Evolutionary conservation across 2,113 vertebrate species (phyloP).

Genomic region (Sinocyclocheilus maitianheensis): DNA sequence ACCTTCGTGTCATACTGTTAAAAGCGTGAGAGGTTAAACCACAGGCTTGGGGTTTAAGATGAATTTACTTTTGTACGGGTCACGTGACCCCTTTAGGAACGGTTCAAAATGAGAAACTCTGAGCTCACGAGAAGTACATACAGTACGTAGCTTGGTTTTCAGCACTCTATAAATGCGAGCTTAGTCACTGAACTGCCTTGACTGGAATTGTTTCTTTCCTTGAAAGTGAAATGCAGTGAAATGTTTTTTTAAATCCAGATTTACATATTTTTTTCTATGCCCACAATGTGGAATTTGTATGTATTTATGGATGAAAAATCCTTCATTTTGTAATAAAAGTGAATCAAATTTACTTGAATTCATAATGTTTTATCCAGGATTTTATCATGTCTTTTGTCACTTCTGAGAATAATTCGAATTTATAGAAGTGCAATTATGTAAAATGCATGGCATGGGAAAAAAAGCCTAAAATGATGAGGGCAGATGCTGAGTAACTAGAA

Average conservation of each 20-base stretch:
- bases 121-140: neutral
- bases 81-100: neutral
- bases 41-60: neutral
- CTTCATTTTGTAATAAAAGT: constrained; percentile 36
- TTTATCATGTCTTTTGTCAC: neutral
- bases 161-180: too few species aligned
- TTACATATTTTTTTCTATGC: constrained; percentile 33
- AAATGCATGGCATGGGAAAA: neutral
- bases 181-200: constrained; percentile 23
- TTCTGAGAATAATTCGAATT: neutral
- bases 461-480: neutral
- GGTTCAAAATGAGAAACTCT: neutral
- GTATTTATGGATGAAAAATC: constrained; percentile 59
- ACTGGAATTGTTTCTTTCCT: constrained; percentile 58
- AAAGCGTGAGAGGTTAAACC: neutral
- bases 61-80: neutral
- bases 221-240: constrained; percentile 47
- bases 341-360: constrained; percentile 1
- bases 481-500: neutral
- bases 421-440: neutral
- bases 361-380: neutral
- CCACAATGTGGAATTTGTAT: constrained; percentile 68
- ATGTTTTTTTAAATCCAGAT: constrained; percentile 56
- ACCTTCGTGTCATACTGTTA: constrained; percentile 2
- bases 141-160: neutral